phyloP scores from a whole-genome alignment of 2,888 invertebrate species.

The Micoletzkya japonica region DNA sequence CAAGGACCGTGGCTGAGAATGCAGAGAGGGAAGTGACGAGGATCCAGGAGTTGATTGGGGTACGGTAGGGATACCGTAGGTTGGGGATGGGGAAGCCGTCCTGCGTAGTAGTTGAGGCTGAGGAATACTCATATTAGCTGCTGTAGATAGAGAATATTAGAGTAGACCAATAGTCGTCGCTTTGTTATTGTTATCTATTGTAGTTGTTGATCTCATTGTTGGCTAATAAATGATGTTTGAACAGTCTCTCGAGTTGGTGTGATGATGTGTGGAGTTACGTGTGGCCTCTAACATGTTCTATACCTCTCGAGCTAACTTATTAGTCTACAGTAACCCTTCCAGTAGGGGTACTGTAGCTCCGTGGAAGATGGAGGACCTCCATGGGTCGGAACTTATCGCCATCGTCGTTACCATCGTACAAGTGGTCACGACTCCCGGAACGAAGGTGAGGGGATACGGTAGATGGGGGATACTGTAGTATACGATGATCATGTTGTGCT shows the following conservation, averaged over 20 bases:
- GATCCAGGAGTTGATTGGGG: conserved; percentile 33
- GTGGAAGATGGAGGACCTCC: conserved; percentile 41
- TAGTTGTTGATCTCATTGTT: conserved; percentile 10
- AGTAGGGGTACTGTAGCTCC: neutral
- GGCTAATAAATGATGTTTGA: neutral
- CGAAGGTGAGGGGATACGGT: conserved; percentile 94
- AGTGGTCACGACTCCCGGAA: conserved; percentile 52
- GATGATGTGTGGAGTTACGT: neutral
- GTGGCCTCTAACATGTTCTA: neutral
- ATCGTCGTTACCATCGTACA: conserved; percentile 49
- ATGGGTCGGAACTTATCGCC: conserved; percentile 54
- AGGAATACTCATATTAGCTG: conserved; percentile 19
- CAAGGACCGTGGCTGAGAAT: conserved; percentile 32
- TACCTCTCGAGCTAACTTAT: neutral
- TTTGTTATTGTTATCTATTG: conserved; percentile 27
- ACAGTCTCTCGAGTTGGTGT: neutral
- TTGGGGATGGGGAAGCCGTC: neutral
- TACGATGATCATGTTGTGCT: no score
- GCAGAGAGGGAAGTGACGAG: conserved; percentile 35
- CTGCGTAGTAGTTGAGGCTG: neutral
- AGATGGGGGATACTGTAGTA: conserved; percentile 51
- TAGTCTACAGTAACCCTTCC: neutral
- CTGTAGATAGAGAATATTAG: conserved; percentile 10
- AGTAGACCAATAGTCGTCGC: no score
- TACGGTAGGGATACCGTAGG: neutral